Percentiles rank a stretch among this genome's conserved stretches.
These are phyloP conservation scores for Strongylocentrotus purpuratus DNA, from an alignment of 35 echinoderm and acorn worm species.

Conservation along the genomic window DNA sequence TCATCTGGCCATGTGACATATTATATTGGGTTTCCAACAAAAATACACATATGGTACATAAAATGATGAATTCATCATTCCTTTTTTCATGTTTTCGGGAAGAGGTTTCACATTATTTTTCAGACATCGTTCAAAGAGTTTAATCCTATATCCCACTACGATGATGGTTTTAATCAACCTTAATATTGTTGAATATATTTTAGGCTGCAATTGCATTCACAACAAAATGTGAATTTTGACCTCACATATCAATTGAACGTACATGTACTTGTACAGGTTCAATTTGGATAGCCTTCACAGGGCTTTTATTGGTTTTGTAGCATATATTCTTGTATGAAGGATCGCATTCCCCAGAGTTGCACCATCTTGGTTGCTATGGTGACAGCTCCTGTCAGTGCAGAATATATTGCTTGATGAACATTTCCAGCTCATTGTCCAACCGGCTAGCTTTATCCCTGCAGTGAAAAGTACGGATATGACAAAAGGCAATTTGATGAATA, in stretches of 20 bases:
- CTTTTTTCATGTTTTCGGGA: too few species aligned
- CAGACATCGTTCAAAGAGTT: too few species aligned
- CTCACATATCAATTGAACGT: background rate
- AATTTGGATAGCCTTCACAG: background rate
- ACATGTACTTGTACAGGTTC: background rate
- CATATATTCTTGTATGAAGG: background rate
- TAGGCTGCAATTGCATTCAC: background rate
- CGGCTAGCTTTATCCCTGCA: constrained; percentile 91
- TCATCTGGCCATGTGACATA: too few species aligned
- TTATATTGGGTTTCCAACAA: too few species aligned
- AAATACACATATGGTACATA: too few species aligned
- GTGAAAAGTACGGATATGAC: background rate
- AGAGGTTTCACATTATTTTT: too few species aligned
- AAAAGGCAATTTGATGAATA: background rate
- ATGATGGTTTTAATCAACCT: too few species aligned
- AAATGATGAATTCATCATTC: too few species aligned
- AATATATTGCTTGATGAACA: constrained; percentile 76
- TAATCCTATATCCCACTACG: too few species aligned
- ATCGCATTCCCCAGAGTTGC: background rate
- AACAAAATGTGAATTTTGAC: background rate
- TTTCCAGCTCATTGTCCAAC: constrained; percentile 91
- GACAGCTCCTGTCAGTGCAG: constrained; percentile 55
- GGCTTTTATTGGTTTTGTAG: background rate
- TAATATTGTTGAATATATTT: background rate
- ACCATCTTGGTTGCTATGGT: background rate